Base-by-base conservation (phyloP, 2,888 invertebrate species). In the Drosophila sordidapex region DNA sequence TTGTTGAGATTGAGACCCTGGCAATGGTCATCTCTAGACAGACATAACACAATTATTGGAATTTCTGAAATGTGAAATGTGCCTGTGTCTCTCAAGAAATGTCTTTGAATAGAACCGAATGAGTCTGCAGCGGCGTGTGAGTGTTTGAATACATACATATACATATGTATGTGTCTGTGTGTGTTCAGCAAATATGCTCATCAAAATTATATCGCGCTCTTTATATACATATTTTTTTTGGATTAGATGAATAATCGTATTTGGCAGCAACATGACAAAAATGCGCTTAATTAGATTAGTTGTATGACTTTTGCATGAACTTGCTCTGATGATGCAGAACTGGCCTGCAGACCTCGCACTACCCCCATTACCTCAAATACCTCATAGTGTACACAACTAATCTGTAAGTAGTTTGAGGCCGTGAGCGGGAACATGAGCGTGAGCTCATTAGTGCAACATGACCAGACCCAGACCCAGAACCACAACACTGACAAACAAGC, bases 201-300 rank as follows among this genome's bases (percentile, higher is more conserved):
- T 61, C 40, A 31, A 54, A 53, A 52, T 53, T 59, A 60, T 62
- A 61, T 59, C 46, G 70, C 54, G 60, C 40, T 59, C 40, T 38
- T 15, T 67, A 36, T 36, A 66, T 18, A 31, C 43, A 38, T 70
- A 70, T 71, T 29, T 65, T 27, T 65, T 76, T 71, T 79, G 84
- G 76, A 85, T 80, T 74, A 67, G 71, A 60, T 78, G 75, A 84
- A 82, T 82, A 80, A 84, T 77, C 57, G 76, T 81, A 80, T 82
- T 81, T 82, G 83, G 81, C 87, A 83, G 76, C 70, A 74, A 81
- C 78, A 84, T 81, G 82, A 84, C 87, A 78, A 77, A 76, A 84
- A 89, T 85, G 78, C 77, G 83, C 85, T 72, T 86, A 86, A 86
- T 86, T 89, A 89, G 87, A 86, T 86, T 87, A 85, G 86, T 80